Evolutionary conservation across 2,888 invertebrate species (phyloP), one percentile per base, ranked within the genome.

Genomic region (Drosophila anomalata): DNA sequence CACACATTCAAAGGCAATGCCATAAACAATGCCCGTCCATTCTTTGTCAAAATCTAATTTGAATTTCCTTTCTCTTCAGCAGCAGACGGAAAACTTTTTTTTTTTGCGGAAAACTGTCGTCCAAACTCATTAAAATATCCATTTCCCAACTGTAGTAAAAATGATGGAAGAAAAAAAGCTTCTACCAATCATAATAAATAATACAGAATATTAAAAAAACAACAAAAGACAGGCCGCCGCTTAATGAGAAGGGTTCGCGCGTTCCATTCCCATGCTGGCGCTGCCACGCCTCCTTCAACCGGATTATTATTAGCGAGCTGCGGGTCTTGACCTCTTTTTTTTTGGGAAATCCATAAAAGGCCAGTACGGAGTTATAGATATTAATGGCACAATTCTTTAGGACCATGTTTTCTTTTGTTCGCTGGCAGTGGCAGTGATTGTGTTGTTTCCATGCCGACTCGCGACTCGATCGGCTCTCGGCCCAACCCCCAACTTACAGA

Each of bases 91-190:
- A n/a, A n/a, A n/a, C n/a, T n/a, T 22, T 24, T 24, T 24, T 24
- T 29, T 29, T 44, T 26, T 17, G 73, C 68, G 68, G 68, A 61
- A 79, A 67, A 76, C 76, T 82, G 78, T 80, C 78, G 60, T 67
- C 80, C 52, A 71, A 82, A 79, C 76, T 78, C 80, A 74, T 79
- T 79, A 78, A 78, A 78, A 77, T 78, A 74, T 65, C 58, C 44
- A 56, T 51, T 65, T 67, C 36, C 66, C 55, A 24, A 4, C 22
- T 4, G 22, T 5, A 24, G 22, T 24, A 24, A 24, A 24, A 24
- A 24, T 17, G 4, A 24, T 24, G 4, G 4, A 24, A 24, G 22
- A 4, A 24, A 24, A 24, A 24, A 5, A 41, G 42, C 52, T 33
- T 36, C 22, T 20, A 39, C 36, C 65, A 63, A 63, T 65, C 47